Conservation (phyloP, 2,797 vertebrate species). For the Liasis olivaceus region DNA sequence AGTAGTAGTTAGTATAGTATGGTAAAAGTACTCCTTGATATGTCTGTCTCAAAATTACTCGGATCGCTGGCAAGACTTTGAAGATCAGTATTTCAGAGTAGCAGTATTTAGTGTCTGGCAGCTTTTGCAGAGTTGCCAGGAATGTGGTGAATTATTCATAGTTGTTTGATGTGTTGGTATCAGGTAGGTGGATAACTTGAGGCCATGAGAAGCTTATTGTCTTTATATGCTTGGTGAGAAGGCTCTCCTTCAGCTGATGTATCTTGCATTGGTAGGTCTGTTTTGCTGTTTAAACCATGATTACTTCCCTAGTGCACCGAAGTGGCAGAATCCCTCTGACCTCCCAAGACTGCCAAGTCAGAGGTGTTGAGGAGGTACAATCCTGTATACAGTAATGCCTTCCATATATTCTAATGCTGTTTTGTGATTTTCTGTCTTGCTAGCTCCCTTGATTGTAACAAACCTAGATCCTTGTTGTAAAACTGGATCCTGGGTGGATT, state of each 20-base stretch:
- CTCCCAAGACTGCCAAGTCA: neutral
- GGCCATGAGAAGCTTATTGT: neutral
- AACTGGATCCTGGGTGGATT: neutral
- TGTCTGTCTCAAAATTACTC: neutral
- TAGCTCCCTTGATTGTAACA: too few species aligned
- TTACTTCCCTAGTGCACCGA: neutral
- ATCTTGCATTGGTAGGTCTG: neutral
- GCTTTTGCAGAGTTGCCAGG: neutral
- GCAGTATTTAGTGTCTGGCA: neutral
- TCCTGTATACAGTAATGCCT: neutral
- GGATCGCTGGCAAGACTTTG: neutral
- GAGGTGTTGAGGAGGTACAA: neutral
- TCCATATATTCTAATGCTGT: neutral
- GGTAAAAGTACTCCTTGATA: neutral
- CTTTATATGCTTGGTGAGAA: neutral
- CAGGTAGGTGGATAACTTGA: neutral
- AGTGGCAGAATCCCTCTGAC: neutral
- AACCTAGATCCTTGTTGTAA: neutral
- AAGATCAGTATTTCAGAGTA: neutral
- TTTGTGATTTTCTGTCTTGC: neutral
- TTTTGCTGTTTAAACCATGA: neutral
- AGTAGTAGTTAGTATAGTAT: neutral
- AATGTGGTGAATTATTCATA: conserved; percentile 19
- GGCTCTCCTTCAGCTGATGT: neutral
- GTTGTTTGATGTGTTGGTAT: neutral